Evolutionary conservation across 2,888 invertebrate species (phyloP).

Genomic region (Strigamia transsilvanica): DNA sequence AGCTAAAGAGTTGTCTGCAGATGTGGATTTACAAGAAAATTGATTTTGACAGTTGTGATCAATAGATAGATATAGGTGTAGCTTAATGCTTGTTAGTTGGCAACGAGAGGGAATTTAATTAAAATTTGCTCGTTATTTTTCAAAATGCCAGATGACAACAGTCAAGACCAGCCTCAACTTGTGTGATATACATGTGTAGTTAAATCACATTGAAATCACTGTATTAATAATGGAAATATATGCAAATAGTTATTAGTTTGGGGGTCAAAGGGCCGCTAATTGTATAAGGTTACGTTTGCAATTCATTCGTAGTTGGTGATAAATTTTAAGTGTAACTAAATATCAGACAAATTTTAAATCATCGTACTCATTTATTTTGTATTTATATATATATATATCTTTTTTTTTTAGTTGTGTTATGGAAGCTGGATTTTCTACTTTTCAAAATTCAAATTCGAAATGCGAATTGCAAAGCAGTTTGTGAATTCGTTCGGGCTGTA

Average conservation of each 20-base stretch:
- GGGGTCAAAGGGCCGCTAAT: slow-evolving; percentile 1
- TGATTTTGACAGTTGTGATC: slow-evolving; percentile 11
- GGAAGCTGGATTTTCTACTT: too few relatives aligned
- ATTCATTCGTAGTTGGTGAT: slow-evolving; percentile 8
- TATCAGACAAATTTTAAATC: too few relatives aligned
- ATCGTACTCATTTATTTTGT: too few relatives aligned
- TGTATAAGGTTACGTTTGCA: neutral
- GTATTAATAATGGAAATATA: slow-evolving; percentile 4
- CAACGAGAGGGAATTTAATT: neutral
- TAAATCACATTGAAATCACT: neutral
- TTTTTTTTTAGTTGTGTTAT: neutral
- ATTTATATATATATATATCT: too few relatives aligned
- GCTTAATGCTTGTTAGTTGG: slow-evolving; percentile 12
- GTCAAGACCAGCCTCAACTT: neutral
- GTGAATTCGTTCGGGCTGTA: too few relatives aligned
- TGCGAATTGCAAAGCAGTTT: too few relatives aligned
- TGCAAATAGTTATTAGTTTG: neutral
- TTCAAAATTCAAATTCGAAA: too few relatives aligned
- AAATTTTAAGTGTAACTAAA: slow-evolving; percentile 9
- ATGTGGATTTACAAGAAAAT: slow-evolving; percentile 4
- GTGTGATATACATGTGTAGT: neutral
- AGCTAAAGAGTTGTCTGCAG: neutral
- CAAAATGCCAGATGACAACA: slow-evolving; percentile 7
- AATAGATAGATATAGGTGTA: slow-evolving; percentile 9
- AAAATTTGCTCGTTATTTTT: slow-evolving; percentile 20